Base-by-base conservation (phyloP, 1,140 invertebrate species). In the Bradysia coprophila region DNA sequence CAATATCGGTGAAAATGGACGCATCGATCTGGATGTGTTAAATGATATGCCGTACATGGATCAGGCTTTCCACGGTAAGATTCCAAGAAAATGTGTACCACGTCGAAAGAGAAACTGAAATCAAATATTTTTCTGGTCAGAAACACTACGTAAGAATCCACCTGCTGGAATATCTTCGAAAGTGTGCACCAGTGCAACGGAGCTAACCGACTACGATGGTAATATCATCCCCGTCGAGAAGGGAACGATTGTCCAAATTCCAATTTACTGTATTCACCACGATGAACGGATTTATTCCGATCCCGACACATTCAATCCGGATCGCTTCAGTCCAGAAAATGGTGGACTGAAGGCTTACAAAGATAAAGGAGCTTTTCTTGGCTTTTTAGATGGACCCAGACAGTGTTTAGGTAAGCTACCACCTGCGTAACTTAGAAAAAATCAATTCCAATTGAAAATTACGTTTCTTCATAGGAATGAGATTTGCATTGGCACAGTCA, bases 341-440 rank as follows among this genome's bases (percentile, higher is more conserved):
- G 55, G 53, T 1, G 55, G 55, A 5, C 52, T 57, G 16, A 58
- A 59, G 13, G 47, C 51, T 9, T 54, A 63, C 38, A 54, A 60
- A 39, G 47, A 58, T 24, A 55, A 56, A 4, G 63, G 55, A 22
- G 54, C 59, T 0, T 75, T 62, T 48, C 45, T 78, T 13, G 73
- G 75, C 2, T 80, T 76, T 52, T 74, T 75, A 9, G 73, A 72
- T 45, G 77, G 77, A 4, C 68, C 71, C 0, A 60, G 77, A 22
- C 68, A 69, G 47, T 80, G 76, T 54, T 73, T 77, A 43, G 69
- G 67, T 68, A n/a, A n/a, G n/a, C n/a, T n/a, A n/a, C n/a, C n/a
- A n/a, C n/a, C n/a, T n/a, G n/a, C n/a, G n/a, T n/a, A 49, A 39
- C 16, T 42, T 15, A 32, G 21, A 10, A 32, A 31, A 1, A 15